Percentiles rank a stretch among this genome's conserved stretches.
phyloP scores from a whole-genome alignment of 2,797 vertebrate species.

The Odontamblyopus lacepedii region DNA sequence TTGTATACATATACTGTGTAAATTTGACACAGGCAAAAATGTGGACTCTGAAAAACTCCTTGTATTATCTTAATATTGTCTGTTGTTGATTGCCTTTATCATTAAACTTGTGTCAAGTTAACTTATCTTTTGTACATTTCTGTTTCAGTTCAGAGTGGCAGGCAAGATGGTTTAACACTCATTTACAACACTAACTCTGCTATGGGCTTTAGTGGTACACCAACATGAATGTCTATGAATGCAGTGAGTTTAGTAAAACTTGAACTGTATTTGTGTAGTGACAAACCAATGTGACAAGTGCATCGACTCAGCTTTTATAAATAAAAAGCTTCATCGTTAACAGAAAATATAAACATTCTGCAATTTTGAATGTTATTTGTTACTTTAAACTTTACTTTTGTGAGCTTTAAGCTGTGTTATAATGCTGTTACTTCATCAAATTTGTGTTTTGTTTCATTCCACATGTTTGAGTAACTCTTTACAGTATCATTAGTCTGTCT shows the following conservation, averaged over 20 bases:
- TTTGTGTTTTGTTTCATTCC: no score
- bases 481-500: no score
- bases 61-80: slow-evolving; percentile 41
- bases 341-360: no score
- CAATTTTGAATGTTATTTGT: no score
- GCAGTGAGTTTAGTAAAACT: not conserved
- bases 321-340: no score
- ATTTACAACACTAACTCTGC: no score
- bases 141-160: no score
- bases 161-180: not conserved
- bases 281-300: not conserved
- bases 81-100: slow-evolving; percentile 36
- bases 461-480: no score
- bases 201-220: not conserved
- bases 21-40: slow-evolving; percentile 23
- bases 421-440: no score
- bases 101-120: slow-evolving; percentile 25
- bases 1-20: slow-evolving; percentile 37
- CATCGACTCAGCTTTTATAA: no score
- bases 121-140: not conserved
- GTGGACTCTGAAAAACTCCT: slow-evolving; percentile 46
- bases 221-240: not conserved
- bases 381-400: no score
- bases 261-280: not conserved
- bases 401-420: no score